Percentiles rank a stretch among this genome's conserved stretches.
Evolutionary conservation across 2,888 invertebrate genomes (phyloP).

Genomic region (Himalopsyche kuldschensis): DNA sequence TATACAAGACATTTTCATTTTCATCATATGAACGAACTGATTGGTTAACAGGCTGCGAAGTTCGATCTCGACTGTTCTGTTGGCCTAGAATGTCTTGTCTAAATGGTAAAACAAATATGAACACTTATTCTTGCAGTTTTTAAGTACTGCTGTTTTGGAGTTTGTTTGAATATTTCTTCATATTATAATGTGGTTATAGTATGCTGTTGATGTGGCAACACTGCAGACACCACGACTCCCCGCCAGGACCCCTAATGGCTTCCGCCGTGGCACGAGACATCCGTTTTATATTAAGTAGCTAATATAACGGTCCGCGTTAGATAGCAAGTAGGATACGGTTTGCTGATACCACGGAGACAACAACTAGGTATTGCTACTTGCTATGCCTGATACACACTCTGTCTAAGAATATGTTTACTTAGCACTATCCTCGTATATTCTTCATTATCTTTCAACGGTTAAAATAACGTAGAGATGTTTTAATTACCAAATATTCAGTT

Average conservation of each 20-base stretch:
- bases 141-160: too few species aligned
- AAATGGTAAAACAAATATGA: too few species aligned
- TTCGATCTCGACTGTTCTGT: too few species aligned
- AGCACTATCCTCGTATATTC: not conserved
- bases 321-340: constrained; percentile 3
- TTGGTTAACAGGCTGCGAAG: too few species aligned
- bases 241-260: constrained; percentile 20
- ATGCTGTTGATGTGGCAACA: not conserved
- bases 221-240: not conserved
- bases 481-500: too few species aligned
- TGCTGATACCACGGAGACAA: constrained; percentile 3
- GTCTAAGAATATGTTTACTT: not conserved
- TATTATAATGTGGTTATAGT: too few species aligned
- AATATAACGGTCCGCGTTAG: constrained; percentile 29
- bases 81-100: too few species aligned
- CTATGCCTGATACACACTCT: not conserved
- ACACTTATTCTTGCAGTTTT: too few species aligned
- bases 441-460: not conserved
- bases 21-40: too few species aligned
- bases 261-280: constrained; percentile 27
- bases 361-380: not conserved
- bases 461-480: too few species aligned
- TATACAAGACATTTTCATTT: too few species aligned
- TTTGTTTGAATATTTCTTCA: too few species aligned
- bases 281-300: constrained; percentile 35